phyloP scores from a whole-genome alignment of 2,113 vertebrate genomes.

The Gulo gulo region DNA sequence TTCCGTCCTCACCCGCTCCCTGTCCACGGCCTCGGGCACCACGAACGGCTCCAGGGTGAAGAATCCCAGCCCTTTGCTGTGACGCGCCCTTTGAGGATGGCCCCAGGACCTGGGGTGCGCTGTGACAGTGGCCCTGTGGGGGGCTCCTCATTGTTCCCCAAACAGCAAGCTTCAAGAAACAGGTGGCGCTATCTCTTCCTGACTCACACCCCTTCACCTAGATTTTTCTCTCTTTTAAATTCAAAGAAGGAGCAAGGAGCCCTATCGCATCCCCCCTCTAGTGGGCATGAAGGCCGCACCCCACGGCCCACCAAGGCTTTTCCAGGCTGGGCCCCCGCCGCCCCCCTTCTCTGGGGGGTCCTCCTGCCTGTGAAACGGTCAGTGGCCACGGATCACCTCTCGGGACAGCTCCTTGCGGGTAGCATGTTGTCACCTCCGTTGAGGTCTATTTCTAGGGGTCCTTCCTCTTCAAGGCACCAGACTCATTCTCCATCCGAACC shows the following conservation, averaged over 20 bases:
- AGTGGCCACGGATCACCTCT: accelerated
- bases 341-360: background rate
- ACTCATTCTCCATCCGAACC: background rate
- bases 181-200: background rate
- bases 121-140: accelerated
- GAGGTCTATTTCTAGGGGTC: background rate
- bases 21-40: background rate
- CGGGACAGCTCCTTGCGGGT: background rate
- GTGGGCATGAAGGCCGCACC: accelerated
- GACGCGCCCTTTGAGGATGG: background rate
- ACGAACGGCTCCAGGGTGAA: accelerated
- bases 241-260: background rate
- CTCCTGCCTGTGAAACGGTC: too few relatives aligned
- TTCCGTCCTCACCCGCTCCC: too few relatives aligned
- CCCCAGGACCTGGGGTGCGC: background rate
- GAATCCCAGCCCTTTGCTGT: background rate
- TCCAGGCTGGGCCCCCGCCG: background rate
- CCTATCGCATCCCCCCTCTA: accelerated
- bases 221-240: background rate
- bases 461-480: accelerated
- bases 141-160: accelerated
- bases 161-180: background rate
- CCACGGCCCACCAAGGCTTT: accelerated
- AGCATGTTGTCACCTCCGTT: background rate
- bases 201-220: background rate